phyloP scores from a whole-genome alignment of 2,888 invertebrate species.

The Coleophora flavipennella region DNA sequence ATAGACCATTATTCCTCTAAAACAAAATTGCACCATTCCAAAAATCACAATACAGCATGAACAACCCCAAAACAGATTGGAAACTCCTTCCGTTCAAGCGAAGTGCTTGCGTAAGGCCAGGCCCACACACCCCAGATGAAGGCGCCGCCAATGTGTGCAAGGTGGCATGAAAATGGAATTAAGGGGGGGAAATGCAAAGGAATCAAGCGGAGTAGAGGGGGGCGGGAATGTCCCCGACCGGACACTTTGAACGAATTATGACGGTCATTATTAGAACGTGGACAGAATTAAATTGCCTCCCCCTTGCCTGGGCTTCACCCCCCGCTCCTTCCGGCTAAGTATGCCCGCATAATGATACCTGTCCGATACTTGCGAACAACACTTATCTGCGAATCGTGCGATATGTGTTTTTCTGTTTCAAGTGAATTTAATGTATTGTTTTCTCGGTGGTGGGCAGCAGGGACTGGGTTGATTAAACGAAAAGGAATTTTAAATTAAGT shows the following conservation, averaged over 20 bases:
- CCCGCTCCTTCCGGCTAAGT: slow-evolving; percentile 60
- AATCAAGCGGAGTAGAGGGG: slow-evolving; percentile 51
- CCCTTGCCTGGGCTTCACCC: slow-evolving; percentile 25
- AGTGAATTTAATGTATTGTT: slow-evolving; percentile 18
- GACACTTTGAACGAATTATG: slow-evolving; percentile 77
- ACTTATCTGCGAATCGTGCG: slow-evolving; percentile 40
- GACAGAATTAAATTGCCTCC: slow-evolving; percentile 76
- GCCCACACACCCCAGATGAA: slow-evolving; percentile 29
- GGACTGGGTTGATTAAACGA: no score
- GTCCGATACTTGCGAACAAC: slow-evolving; percentile 50
- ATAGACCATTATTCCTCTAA: no score
- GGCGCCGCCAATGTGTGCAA: slow-evolving; percentile 57
- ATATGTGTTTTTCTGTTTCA: slow-evolving; percentile 19
- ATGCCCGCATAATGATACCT: slow-evolving; percentile 69
- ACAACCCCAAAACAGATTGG: no score
- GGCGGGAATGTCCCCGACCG: slow-evolving; percentile 68
- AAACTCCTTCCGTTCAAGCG: neutral
- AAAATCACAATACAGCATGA: no score
- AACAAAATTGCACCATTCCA: no score
- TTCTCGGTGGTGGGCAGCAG: no score
- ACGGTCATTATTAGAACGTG: slow-evolving; percentile 76
- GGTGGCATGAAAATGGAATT: slow-evolving; percentile 71
- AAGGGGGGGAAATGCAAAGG: slow-evolving; percentile 69
- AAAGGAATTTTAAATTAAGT: no score
- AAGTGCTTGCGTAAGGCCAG: neutral